These are phyloP conservation scores for Scaptomyza hsui DNA, from an alignment of 1,140 invertebrate genomes.

Conservation along the genomic window DNA sequence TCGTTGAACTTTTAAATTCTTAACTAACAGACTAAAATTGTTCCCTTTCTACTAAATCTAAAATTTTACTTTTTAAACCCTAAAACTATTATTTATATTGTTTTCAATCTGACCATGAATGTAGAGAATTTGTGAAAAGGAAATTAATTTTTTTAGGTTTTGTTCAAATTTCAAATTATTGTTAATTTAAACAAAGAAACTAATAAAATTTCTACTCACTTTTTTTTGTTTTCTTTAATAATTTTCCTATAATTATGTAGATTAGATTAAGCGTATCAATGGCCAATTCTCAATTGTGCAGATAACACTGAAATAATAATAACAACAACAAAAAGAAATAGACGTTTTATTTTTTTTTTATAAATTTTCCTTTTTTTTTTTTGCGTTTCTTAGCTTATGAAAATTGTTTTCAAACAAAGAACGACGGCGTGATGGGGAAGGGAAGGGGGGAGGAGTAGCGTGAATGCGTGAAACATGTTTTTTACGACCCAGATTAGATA, in stretches of 20 bases:
- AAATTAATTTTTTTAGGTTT: neutral
- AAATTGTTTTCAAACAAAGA: neutral
- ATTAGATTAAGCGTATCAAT: constrained; percentile 27
- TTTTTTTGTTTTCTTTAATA: neutral
- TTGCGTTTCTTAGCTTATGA: constrained; percentile 5
- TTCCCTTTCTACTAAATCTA: too few relatives aligned
- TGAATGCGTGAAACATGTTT: constrained; percentile 40
- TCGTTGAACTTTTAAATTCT: too few relatives aligned
- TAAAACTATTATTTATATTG: too few relatives aligned
- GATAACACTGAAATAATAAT: constrained; percentile 23
- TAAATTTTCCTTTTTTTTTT: neutral
- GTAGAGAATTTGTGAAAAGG: too few relatives aligned
- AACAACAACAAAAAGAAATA: neutral
- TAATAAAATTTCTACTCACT: neutral
- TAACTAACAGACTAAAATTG: too few relatives aligned
- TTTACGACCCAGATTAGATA: constrained; percentile 68
- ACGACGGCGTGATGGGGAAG: neutral
- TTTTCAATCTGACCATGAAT: too few relatives aligned
- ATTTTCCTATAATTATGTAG: neutral
- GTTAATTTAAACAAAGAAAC: neutral
- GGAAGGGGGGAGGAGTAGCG: neutral
- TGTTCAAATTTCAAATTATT: neutral
- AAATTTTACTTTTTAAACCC: too few relatives aligned
- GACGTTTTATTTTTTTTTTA: constrained; percentile 13
- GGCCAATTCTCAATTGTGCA: neutral